Evolutionary conservation across 2,797 vertebrate genomes (phyloP), one percentile per base, ranked within the genome.

Genomic region (Rhodeus uyekii): DNA sequence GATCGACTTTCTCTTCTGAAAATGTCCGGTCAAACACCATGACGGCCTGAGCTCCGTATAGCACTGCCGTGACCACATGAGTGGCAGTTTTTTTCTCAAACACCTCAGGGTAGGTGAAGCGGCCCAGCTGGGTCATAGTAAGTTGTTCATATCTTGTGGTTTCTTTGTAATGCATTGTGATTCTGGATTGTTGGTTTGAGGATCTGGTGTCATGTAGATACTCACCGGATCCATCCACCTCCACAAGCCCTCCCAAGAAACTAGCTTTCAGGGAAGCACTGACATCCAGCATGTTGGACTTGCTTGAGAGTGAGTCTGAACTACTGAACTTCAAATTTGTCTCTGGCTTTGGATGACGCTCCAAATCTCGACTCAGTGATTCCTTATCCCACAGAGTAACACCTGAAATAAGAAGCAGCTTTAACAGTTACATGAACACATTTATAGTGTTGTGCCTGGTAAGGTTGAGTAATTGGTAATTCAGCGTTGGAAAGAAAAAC

Each of bases 111-210:
- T 55, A 55, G 22, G 53, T 24, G n/a, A 55, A 12, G 3, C 2
- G 0, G 3, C 68, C 73, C 4, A 89, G 76, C 0, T 86, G 72
- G 4, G 18, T 67, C 78, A 87, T 84, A 7, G 79, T 84, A 29
- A 87, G 72, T 39, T 84, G 76, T 7, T 63, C 77, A 13, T 58
- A 82, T 65, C 72, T 86, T 0, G 83, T 69, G 6, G 55, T 84
- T 42, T 86, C 79, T 4, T 78, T 81, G 80, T 79, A 89, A 39
- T n/a, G 44, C 78, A 89, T 44, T 6, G 83, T 87, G 22, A 87
- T 73, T 38, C 86, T 77, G 13, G 72, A 67, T 69, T 89, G 86
- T 7, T 10, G 69, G 32, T 22, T 14, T n/a, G 88, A 87, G 27
- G 72, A 14, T 19, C 77, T 88, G 22, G 58, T 72, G 44, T 84